These are phyloP conservation scores for Corythoichthys haematopterus DNA, from an alignment of 2,113 vertebrate species.

Conservation along the genomic window DNA sequence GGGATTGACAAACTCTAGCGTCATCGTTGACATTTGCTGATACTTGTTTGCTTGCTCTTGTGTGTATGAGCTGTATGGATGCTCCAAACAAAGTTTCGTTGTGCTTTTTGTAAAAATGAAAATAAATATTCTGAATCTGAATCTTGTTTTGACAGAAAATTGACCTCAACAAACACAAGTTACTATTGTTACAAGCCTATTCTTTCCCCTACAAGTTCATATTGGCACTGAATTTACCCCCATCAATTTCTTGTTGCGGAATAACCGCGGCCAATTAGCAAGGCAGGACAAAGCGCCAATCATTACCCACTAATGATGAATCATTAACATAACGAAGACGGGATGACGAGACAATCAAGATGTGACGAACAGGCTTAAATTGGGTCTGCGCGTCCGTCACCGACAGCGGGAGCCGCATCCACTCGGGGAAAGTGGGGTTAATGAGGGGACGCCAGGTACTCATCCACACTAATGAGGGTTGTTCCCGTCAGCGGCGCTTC, in stretches of 20 bases:
- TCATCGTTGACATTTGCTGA: too few relatives aligned
- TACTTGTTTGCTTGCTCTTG: too few relatives aligned
- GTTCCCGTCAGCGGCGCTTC: constrained; percentile 44
- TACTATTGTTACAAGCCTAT: too few relatives aligned
- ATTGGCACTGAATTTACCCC: too few relatives aligned
- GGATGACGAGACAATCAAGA: background rate
- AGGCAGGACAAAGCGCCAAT: background rate
- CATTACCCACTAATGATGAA: background rate
- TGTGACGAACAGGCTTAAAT: constrained; percentile 6
- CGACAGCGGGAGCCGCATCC: background rate
- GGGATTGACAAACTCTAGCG: too few relatives aligned
- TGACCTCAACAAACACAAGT: too few relatives aligned
- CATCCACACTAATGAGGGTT: constrained; percentile 58
- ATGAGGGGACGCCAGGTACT: constrained; percentile 56
- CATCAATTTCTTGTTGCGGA: background rate
- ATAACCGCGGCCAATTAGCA: background rate
- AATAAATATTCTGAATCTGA: too few relatives aligned
- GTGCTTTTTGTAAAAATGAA: too few relatives aligned
- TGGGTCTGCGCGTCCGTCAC: background rate
- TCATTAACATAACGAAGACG: background rate
- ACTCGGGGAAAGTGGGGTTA: constrained; percentile 30
- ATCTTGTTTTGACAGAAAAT: too few relatives aligned
- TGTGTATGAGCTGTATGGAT: too few relatives aligned
- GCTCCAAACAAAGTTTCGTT: too few relatives aligned
- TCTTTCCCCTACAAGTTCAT: too few relatives aligned